Evolutionary conservation across 2,113 vertebrate genomes (phyloP).

Genomic region (Riparia riparia): DNA sequence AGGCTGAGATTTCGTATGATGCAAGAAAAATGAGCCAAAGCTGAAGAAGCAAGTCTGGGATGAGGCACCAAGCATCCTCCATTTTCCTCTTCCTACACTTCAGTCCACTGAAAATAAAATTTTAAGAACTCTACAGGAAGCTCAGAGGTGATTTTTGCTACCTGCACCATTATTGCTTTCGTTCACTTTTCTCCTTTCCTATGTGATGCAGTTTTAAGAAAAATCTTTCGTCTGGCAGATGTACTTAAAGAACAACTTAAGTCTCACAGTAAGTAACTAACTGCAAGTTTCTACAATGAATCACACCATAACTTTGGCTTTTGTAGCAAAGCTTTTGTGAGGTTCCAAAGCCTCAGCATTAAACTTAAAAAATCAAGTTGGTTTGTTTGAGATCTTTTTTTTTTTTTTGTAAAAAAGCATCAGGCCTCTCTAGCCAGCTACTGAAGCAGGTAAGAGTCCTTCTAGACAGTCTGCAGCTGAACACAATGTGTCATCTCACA

Average conservation of each 20-base stretch:
- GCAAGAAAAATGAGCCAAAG: not conserved
- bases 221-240: not conserved
- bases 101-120: not conserved
- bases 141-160: not conserved
- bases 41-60: not conserved
- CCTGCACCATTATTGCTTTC: not conserved
- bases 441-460: not conserved
- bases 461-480: not conserved
- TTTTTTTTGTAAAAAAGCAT: not conserved
- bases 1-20: not conserved
- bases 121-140: not conserved
- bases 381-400: not conserved
- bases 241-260: slow-evolving; percentile 3
- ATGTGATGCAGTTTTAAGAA: not conserved
- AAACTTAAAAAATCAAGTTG: not conserved
- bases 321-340: not conserved
- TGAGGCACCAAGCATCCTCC: not conserved
- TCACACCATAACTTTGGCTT: not conserved
- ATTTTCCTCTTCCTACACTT: not conserved
- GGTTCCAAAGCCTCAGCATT: not conserved
- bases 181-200: not conserved
- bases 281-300: slow-evolving; percentile 16
- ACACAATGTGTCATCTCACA: not conserved
- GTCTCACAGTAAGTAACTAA: not conserved
- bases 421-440: not conserved